Evolutionary conservation across 2,797 vertebrate genomes (phyloP), one percentile per base, ranked within the genome.

Genomic region (Rousettus madagascariensis): DNA sequence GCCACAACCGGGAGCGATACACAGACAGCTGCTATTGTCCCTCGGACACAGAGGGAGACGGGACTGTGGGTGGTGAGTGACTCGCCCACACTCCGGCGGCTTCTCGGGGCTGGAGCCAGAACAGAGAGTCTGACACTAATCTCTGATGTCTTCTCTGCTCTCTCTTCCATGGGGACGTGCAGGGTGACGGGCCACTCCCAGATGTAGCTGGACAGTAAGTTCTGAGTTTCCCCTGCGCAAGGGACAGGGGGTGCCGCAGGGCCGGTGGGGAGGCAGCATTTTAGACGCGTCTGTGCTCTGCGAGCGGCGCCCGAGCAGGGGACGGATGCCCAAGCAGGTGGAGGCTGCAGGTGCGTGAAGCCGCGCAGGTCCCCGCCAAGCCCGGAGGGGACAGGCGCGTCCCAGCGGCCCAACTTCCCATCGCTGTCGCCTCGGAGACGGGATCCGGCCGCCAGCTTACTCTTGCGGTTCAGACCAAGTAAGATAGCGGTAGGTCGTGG

Each of bases 301-400:
- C 5, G 57, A 80, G 90, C 1, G 0, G 24, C 10, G 30, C 79
- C 51, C 1, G 26, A 53, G 15, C 65, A 66, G 79, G 75, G 84
- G 59, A n/a, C 15, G 43, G 43, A 9, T 11, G 22, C 20, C 66
- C 43, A 55, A 53, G 17, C 92, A 84, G 92, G 79, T 59, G 78
- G 90, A 89, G 87, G 55, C 38, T 95, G 78, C 83, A 89, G 90
- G 75, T 88, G 92, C 83, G 90, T 26, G 72, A 57, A 74, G 72
- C 43, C 77, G 51, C 5, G 0, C 16, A 57, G 46, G 74, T 84
- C 94, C 80, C 83, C 84, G 8, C 26, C 92, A 49, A 68, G 33
- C 41, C 26, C 9, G 10, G 24, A 41, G 71, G 36, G 28, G 17
- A 16, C 22, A 63, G 13, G 79, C 10, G 79, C 16, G 0, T 49